Evolutionary conservation across 2,797 vertebrate species (phyloP).

Genomic region (Manis pentadactyla): DNA sequence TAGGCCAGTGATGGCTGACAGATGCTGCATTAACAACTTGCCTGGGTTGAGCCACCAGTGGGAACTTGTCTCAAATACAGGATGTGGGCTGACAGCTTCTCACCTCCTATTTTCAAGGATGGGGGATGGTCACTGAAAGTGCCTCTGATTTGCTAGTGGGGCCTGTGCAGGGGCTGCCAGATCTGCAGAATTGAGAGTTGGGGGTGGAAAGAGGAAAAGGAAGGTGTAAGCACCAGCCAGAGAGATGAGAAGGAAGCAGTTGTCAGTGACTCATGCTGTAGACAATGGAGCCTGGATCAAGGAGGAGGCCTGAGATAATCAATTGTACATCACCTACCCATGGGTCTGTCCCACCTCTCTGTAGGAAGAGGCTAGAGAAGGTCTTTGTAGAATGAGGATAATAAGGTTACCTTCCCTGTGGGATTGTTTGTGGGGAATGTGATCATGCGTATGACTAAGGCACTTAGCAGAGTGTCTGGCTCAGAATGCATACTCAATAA

Average conservation of each 20-base stretch:
- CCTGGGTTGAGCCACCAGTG: conserved; percentile 42
- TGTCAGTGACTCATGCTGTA: not conserved
- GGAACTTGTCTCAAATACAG: conserved; percentile 67
- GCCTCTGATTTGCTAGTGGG: conserved; percentile 28
- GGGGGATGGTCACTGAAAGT: not conserved
- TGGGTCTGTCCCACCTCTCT: not conserved
- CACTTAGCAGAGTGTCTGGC: not conserved
- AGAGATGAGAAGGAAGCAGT: not conserved
- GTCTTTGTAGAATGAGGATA: not conserved
- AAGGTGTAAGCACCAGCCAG: not conserved
- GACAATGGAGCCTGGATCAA: not conserved
- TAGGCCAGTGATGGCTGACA: not conserved
- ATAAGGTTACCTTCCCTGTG: not conserved
- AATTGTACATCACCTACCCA: not conserved
- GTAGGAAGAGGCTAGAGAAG: not conserved
- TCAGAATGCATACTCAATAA: not conserved
- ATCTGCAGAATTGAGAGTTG: not conserved
- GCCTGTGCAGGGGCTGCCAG: not conserved
- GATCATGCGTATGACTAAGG: not conserved
- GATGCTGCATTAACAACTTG: conserved; percentile 31
- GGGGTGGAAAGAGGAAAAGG: not conserved
- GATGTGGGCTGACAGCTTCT: conserved; percentile 75
- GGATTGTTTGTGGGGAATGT: not conserved
- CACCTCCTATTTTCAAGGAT: conserved; percentile 12
- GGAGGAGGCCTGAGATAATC: not conserved